A percentile compares a stretch with the other conserved stretches of the same genome.
These are phyloP conservation scores for Crossaster papposus DNA, from an alignment of 53 echinoderm and acorn worm species.

Conservation along the genomic window DNA sequence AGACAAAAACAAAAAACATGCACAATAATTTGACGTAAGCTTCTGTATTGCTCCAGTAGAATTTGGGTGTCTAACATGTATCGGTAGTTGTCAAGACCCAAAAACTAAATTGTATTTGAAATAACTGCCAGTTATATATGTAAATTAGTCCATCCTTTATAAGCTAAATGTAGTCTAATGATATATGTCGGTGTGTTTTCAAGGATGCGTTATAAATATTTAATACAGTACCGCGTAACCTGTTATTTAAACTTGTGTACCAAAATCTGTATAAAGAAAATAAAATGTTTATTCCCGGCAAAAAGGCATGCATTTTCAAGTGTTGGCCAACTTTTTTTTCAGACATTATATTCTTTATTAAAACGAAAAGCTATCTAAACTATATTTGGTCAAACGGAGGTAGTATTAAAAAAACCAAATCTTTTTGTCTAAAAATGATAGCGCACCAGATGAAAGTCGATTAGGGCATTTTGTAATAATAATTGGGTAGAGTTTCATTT, in stretches of 20 bases:
- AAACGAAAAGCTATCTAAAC: background rate
- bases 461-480: too few species aligned
- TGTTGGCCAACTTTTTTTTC: background rate
- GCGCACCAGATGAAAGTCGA: too few species aligned
- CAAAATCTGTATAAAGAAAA: slow-evolving; percentile 1
- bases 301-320: background rate
- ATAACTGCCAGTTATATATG: slow-evolving; percentile 6
- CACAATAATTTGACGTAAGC: background rate
- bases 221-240: background rate
- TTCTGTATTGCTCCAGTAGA: background rate
- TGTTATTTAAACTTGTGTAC: background rate
- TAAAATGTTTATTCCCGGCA: slow-evolving; percentile 10
- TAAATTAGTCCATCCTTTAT: background rate
- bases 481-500: too few species aligned
- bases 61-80: background rate
- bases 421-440: too few species aligned
- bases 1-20: background rate
- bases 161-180: background rate
- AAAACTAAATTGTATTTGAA: background rate
- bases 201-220: background rate
- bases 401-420: too few species aligned
- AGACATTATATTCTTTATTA: background rate
- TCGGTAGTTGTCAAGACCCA: background rate
- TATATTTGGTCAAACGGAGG: too few species aligned
- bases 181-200: background rate